Evolutionary conservation across 2,888 invertebrate species (phyloP).

Genomic region (Ochropleura leucogaster): DNA sequence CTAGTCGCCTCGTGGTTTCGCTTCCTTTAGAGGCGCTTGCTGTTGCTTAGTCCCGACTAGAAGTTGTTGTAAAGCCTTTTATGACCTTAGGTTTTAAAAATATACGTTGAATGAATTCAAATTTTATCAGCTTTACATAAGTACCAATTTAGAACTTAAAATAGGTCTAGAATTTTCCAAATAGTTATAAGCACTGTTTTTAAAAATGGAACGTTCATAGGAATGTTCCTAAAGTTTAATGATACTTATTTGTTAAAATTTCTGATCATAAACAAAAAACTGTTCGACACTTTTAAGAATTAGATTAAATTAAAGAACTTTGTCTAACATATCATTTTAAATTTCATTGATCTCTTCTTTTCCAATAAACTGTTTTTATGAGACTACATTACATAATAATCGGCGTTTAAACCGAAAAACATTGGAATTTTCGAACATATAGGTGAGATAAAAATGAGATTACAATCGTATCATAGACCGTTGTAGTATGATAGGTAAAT

Average conservation of each 20-base stretch:
- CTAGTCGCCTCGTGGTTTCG: constrained; percentile 69
- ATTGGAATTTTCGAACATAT: constrained; percentile 33
- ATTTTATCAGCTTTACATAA: neutral
- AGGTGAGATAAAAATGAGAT: constrained; percentile 48
- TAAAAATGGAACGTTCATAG: neutral
- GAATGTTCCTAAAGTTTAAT: neutral
- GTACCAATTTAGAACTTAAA: neutral
- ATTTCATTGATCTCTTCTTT: constrained; percentile 21
- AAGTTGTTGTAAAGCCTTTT: constrained; percentile 33
- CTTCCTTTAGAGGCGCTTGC: constrained; percentile 62
- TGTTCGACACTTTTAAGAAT: neutral
- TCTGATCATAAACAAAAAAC: neutral
- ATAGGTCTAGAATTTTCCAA: neutral
- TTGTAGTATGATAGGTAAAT: constrained; percentile 43
- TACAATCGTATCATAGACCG: constrained; percentile 34
- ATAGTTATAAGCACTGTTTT: neutral
- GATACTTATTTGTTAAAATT: neutral
- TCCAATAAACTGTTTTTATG: constrained; percentile 29
- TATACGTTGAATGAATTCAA: neutral
- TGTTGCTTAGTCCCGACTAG: constrained; percentile 16
- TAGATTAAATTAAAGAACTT: neutral
- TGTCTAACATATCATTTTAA: constrained; percentile 21
- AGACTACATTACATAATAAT: constrained; percentile 35
- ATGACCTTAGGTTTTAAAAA: constrained; percentile 20
- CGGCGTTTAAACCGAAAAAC: constrained; percentile 36